Conservation (phyloP, 2,113 vertebrate species). For the Oncorhynchus masou region DNA sequence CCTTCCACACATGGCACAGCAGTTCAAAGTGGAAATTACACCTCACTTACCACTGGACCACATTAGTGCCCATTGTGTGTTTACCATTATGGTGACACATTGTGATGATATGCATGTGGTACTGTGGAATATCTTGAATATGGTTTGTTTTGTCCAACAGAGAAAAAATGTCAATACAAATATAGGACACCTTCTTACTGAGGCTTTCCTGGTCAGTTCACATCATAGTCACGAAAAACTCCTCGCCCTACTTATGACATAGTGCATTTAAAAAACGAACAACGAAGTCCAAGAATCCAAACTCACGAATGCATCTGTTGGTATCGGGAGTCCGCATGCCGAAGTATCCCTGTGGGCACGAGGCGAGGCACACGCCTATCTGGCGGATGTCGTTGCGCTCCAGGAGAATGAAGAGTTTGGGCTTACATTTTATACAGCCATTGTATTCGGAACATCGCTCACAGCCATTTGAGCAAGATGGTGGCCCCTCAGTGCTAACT, state of each 20-base stretch:
- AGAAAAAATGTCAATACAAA: no score
- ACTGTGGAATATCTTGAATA: no score
- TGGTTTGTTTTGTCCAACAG: no score
- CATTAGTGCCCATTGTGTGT: no score
- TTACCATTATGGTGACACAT: no score
- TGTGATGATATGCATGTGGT: no score
- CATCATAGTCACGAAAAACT: no score
- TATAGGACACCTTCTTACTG: no score
- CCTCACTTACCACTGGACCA: neutral
- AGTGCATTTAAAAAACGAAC: no score
- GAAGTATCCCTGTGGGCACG: conserved; percentile 93
- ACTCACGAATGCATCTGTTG: conserved; percentile 98
- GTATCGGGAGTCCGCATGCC: conserved; percentile 93
- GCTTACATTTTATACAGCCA: conserved; percentile 92
- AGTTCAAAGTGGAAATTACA: neutral
- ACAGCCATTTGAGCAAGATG: conserved; percentile 91
- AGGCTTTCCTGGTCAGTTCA: no score
- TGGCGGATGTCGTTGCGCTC: conserved; percentile 95
- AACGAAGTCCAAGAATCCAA: conserved; percentile 1
- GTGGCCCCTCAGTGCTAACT: conserved; percentile 89
- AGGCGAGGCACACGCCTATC: conserved; percentile 90
- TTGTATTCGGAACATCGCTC: conserved; percentile 96
- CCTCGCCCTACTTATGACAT: no score
- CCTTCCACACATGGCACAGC: neutral
- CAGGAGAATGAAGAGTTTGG: conserved; percentile 96